Evolutionary conservation across 2,888 invertebrate species (phyloP).

Genomic region (Trissonchulus sp.): DNA sequence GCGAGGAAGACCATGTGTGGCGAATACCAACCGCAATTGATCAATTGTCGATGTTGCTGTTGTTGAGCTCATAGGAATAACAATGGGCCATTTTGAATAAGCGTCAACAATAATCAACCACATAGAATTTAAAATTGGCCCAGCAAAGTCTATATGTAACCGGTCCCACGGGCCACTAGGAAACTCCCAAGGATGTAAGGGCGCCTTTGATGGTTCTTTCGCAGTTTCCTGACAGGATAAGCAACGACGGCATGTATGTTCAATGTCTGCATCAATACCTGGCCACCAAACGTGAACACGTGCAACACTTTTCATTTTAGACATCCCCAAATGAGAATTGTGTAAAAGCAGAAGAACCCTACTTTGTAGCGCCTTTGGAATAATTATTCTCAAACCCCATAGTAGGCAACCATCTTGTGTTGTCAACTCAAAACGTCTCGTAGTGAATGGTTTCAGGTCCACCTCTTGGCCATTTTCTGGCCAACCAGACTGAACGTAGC

Average conservation of each 20-base stretch:
- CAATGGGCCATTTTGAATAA: slow-evolving; percentile 55
- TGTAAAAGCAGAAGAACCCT: slow-evolving; percentile 41
- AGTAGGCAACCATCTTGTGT: too few species aligned
- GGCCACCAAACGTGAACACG: slow-evolving; percentile 46
- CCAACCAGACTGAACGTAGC: too few species aligned
- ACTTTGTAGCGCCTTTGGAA: slow-evolving; percentile 38
- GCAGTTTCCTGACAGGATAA: slow-evolving; percentile 36
- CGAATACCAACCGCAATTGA: slow-evolving; percentile 39
- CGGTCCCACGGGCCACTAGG: slow-evolving; percentile 49
- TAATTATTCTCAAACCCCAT: slow-evolving; percentile 40
- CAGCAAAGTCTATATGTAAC: slow-evolving; percentile 55
- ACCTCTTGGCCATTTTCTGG: too few species aligned
- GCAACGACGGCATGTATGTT: slow-evolving; percentile 38
- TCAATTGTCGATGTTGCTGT: slow-evolving; percentile 37
- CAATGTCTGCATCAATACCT: slow-evolving; percentile 38
- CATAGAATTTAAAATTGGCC: slow-evolving; percentile 46
- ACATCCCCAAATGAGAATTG: slow-evolving; percentile 43
- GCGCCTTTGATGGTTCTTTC: slow-evolving; percentile 38
- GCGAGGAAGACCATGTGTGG: slow-evolving; percentile 42
- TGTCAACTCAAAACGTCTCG: too few species aligned
- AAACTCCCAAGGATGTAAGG: slow-evolving; percentile 43
- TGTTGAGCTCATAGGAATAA: slow-evolving; percentile 38
- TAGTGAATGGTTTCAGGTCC: too few species aligned
- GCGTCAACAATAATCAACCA: slow-evolving; percentile 53
- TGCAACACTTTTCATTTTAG: slow-evolving; percentile 44